phyloP scores from a whole-genome alignment of 2,113 vertebrate genomes.

The Chlorodrepanis virens region DNA sequence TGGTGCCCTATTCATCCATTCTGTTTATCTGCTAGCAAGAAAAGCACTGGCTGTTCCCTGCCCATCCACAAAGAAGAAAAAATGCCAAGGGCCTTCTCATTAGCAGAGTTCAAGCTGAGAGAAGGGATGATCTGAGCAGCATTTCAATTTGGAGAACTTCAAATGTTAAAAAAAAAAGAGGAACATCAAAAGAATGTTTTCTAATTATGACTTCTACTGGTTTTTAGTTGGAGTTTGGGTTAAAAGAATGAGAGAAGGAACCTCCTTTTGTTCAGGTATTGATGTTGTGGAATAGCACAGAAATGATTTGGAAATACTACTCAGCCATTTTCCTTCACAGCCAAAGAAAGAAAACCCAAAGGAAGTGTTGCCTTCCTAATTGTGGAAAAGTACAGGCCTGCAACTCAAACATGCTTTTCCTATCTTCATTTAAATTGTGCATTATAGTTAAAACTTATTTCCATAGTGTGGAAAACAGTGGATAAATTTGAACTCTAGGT shows the following conservation, averaged over 20 bases:
- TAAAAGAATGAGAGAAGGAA: not conserved
- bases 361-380: not conserved
- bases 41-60: not conserved
- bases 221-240: not conserved
- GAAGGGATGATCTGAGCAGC: not conserved
- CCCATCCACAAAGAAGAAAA: not conserved
- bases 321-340: conserved; percentile 2
- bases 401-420: conserved; percentile 15
- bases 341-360: conserved; percentile 8
- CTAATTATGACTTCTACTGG: not conserved
- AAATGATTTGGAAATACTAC: conserved; percentile 16
- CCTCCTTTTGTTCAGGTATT: not conserved
- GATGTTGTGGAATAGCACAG: not conserved
- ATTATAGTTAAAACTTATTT: not conserved
- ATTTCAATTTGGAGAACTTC: not conserved
- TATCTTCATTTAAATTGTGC: not conserved
- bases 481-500: conserved; percentile 34
- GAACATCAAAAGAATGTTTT: not conserved
- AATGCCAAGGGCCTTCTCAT: not conserved
- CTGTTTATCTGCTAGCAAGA: not conserved
- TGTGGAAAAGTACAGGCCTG: conserved; percentile 19
- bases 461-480: conserved; percentile 4
- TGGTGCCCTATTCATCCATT: not conserved
- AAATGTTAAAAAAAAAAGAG: not conserved
- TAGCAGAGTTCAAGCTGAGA: not conserved